Evolutionary conservation across 2,113 vertebrate genomes (phyloP), one percentile per base, ranked within the genome.

Genomic region (Sialia sialis): DNA sequence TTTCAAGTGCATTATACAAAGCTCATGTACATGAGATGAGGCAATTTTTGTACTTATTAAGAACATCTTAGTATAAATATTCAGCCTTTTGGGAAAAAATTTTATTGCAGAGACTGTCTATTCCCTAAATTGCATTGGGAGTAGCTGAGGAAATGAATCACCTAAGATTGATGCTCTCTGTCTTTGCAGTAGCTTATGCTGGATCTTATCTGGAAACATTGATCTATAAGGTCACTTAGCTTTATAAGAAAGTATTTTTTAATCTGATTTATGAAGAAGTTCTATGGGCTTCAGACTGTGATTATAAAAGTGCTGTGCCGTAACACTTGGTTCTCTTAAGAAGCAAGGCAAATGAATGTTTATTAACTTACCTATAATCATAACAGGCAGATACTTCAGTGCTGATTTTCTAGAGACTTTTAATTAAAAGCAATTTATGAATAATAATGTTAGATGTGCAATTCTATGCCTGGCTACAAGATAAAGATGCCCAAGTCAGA

Each of bases 161-260:
- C 49, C 67, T 32, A 66, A 89, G 92, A 96, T 63, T 70, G 90
- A 94, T 95, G 68, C 6, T 46, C 46, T 91, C 27, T 90, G 17
- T 94, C 75, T 93, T 89, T 77, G 66, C 39, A 94, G 52, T 92
- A 51, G 36, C 56, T 97, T 94, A 79, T 3, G 3, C 58, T 85
- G 75, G 38, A 79, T 94, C 43, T 93, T 87, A 95, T 92, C 68
- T 89, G 69, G 80, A 90, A 93, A 82, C 49, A 56, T 3, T 90
- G 91, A 97, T 89, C 46, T 44, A 87, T 68, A 91, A 94, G 41
- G 63, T 92, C 73, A 62, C 95, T 93, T 95, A 87, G 30, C 48
- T 93, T 95, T 73, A 87, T 38, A 87, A 86, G n/a, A 94, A 93
- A 78, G 22, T 29, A 32, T 59, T 82, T 86, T 95, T 91, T 44